Evolutionary conservation across 2,113 vertebrate genomes (phyloP).

Genomic region (Dryoscopus gambensis): DNA sequence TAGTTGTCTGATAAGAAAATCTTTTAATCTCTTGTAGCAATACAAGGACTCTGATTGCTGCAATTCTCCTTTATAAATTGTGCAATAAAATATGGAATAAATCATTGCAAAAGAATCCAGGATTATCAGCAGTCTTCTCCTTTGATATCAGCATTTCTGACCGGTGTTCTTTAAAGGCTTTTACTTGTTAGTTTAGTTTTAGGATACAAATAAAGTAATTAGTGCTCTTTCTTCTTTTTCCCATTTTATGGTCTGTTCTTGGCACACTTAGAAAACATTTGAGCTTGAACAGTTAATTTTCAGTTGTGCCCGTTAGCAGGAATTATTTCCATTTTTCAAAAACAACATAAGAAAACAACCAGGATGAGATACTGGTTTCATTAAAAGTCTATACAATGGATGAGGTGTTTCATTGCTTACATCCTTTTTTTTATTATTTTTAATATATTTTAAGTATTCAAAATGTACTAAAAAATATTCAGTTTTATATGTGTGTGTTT

Average conservation of each 20-base stretch:
- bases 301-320: conserved; percentile 16
- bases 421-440: neutral
- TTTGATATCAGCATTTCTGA: conserved; percentile 37
- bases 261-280: neutral
- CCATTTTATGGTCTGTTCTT: conserved; percentile 23
- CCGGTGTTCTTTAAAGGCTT: conserved; percentile 17
- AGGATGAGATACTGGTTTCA: neutral
- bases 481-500: neutral
- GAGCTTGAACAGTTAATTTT: conserved; percentile 14
- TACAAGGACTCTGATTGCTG: neutral
- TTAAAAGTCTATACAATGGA: neutral
- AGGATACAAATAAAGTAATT: conserved; percentile 29
- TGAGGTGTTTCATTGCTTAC: neutral
- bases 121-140: conserved; percentile 1
- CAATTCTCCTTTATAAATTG: conserved; percentile 32
- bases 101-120: conserved; percentile 5
- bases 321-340: conserved; percentile 20
- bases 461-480: neutral
- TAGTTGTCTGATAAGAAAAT: conserved; percentile 52
- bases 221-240: neutral
- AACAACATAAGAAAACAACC: neutral
- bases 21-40: conserved; percentile 40
- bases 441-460: neutral
- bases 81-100: conserved; percentile 50
- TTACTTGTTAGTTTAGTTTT: conserved; percentile 10